Base-by-base conservation (phyloP, 1,140 invertebrate genomes). In the Papilio xuthus region DNA sequence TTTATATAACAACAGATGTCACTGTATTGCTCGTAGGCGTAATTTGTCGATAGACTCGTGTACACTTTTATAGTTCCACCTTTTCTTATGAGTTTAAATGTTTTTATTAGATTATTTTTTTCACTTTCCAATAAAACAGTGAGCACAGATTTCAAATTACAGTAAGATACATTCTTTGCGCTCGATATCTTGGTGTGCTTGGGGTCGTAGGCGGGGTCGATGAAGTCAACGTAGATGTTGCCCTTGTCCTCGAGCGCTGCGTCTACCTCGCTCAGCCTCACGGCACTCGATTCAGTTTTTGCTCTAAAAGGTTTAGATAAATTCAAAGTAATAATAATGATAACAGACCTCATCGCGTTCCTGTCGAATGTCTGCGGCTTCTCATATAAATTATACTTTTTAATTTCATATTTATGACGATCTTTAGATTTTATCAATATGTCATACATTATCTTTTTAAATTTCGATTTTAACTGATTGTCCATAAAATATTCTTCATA, bases 21-120 rank as follows among this genome's bases (percentile, higher is more conserved):
- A 28, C 79, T 85, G 18, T 88, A 84, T 77, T 91, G 82, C 26
- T 78, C 69, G 56, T 88, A 70, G 72, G 85, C 81, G 23, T 78
- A 63, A 77, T 80, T 67, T 70, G 81, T 86, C 23, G 78, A 71
- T 28, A 88, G 76, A 69, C 90, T 83, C 63, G 90, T 86, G 70
- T 92, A 93, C 56, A 93, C 82, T 83, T 91, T 93, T 42, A 91
- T 81, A n/a, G 85, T 81, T 13, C 83, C 77, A 8, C 83, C 79
- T 79, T 84, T 84, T 67, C 78, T 73, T n/a, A 92, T 60, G 1
- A 89, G 23, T 81, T 87, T 90, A 71, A 88, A 89, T 70, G 83
- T 76, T 77, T 89, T 90, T 20, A 83, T 87, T 23, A 75, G 79
- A 79, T 89, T 86, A 12, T 84, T 79, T 70, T 83, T 84, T 18